Conservation (phyloP, 2,797 vertebrate genomes). For the Pseudotriccus pelzelni region DNA sequence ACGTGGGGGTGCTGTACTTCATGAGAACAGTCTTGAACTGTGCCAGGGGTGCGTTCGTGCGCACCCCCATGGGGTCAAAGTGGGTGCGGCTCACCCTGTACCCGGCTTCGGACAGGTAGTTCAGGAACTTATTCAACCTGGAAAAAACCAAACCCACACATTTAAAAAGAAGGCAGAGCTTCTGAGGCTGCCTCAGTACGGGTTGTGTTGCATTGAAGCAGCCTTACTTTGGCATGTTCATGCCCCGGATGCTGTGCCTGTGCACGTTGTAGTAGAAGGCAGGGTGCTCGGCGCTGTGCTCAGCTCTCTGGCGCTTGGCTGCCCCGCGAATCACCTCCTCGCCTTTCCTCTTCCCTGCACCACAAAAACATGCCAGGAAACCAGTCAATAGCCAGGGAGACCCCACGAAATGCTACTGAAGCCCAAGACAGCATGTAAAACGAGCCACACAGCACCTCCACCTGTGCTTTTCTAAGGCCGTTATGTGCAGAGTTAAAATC, state of each 20-base stretch:
- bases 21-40: constrained; percentile 91
- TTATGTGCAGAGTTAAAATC: neutral
- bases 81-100: constrained; percentile 95
- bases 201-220: neutral
- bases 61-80: constrained; percentile 95
- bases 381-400: neutral
- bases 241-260: constrained; percentile 93
- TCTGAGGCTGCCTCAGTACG: neutral
- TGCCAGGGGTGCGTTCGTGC: constrained; percentile 87
- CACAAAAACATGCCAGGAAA: neutral
- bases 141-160: rapidly evolving
- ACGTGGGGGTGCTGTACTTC: constrained; percentile 89
- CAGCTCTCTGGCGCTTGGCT: constrained; percentile 86
- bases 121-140: constrained; percentile 95
- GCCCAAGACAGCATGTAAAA: neutral
- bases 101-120: constrained; percentile 90
- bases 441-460: neutral
- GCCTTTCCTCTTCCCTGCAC: constrained; percentile 88
- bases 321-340: constrained; percentile 76
- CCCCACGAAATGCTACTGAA: neutral
- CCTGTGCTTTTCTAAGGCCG: neutral
- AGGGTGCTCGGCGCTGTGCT: constrained; percentile 86
- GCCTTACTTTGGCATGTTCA: constrained; percentile 97
- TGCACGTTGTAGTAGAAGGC: constrained; percentile 98
- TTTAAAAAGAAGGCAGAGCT: neutral